These are phyloP conservation scores for Podarcis siculus DNA, from an alignment of 2,797 vertebrate genomes.

Conservation along the genomic window DNA sequence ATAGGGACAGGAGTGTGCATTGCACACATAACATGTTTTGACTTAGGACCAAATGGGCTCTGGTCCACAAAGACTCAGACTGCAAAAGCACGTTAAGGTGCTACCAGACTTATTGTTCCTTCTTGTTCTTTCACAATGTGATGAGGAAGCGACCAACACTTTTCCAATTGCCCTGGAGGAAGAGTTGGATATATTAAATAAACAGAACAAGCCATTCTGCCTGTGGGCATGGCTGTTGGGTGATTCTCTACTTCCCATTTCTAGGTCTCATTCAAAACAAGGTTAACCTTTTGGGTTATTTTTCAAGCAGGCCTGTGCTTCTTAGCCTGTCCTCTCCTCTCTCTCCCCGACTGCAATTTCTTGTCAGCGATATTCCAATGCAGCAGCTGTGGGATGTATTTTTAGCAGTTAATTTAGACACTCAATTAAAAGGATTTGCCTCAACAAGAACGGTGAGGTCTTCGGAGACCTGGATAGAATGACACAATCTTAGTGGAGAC, in stretches of 20 bases:
- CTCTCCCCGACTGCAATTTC: constrained; percentile 1
- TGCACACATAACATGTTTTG: neutral
- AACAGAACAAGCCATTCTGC: neutral
- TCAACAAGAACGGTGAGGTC: constrained; percentile 53
- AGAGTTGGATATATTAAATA: neutral
- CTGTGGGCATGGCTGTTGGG: neutral
- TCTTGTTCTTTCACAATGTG: neutral
- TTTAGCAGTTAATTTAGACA: constrained; percentile 71
- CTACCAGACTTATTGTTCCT: neutral
- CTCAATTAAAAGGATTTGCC: constrained; percentile 64
- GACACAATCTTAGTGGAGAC: constrained; percentile 58
- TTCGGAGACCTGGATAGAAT: constrained; percentile 56
- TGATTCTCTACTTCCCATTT: neutral
- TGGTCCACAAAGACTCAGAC: neutral
- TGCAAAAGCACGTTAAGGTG: neutral
- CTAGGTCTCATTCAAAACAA: constrained; percentile 46
- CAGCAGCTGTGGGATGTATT: constrained; percentile 70
- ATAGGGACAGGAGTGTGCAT: neutral
- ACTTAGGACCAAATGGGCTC: neutral
- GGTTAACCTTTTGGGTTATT: neutral
- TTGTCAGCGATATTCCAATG: constrained; percentile 52
- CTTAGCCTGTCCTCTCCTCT: neutral
- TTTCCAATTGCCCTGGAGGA: neutral
- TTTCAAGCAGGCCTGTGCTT: neutral
- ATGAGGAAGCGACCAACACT: neutral